These are phyloP conservation scores for Gallinago solitaria DNA, from an alignment of 2,797 vertebrate species.

Conservation along the genomic window DNA sequence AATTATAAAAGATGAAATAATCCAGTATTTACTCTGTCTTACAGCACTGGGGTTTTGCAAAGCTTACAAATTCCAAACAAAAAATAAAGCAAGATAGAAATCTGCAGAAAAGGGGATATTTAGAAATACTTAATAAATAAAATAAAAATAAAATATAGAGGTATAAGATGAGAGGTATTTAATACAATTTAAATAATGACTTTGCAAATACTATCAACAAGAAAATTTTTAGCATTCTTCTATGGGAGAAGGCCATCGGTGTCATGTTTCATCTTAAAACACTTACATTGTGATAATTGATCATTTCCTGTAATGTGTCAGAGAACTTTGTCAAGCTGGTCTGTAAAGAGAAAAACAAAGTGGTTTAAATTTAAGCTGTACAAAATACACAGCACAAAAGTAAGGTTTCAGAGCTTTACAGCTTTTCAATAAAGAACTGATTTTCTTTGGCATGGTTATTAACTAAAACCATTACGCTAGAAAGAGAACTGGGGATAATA, in stretches of 20 bases:
- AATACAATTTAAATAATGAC: neutral
- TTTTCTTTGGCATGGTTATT: neutral
- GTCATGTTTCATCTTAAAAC: neutral
- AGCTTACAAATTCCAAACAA: neutral
- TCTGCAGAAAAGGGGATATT: neutral
- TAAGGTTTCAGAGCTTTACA: neutral
- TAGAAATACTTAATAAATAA: neutral
- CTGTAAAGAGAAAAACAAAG: conserved; percentile 74
- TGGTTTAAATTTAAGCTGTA: neutral
- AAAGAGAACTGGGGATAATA: neutral
- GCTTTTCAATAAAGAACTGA: neutral
- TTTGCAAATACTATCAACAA: neutral
- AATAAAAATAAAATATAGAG: neutral
- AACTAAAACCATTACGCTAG: neutral
- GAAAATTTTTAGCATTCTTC: neutral
- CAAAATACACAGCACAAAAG: neutral
- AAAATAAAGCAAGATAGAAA: neutral
- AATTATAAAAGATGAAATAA: neutral
- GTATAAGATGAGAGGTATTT: neutral
- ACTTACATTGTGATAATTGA: conserved; percentile 96
- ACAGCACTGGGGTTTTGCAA: neutral
- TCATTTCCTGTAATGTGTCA: conserved; percentile 96
- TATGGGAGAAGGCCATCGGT: neutral
- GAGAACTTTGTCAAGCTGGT: conserved; percentile 93
- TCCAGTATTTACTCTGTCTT: neutral